Base-by-base conservation (phyloP, 2,113 vertebrate species). In the Dunckerocampus dactyliophorus region DNA sequence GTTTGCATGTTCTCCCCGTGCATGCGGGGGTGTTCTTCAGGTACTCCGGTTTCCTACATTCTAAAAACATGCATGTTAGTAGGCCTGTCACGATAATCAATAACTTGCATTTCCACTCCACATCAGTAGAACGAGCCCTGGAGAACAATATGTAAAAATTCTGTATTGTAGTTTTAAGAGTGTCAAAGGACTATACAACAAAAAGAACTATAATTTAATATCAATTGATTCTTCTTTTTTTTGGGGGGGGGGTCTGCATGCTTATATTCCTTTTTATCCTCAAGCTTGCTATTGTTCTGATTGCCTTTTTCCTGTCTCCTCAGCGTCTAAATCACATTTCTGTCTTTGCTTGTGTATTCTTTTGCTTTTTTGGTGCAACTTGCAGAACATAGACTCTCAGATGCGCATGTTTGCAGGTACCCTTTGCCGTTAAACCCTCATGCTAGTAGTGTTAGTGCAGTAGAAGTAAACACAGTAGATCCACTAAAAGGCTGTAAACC, bases 341-440 rank as follows among this genome's bases (percentile, higher is more conserved):
- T 74, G 68, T 75, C 48, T 77, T 46, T 77, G 58, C 71, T 37
- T 73, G 34, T 80, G 31, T 65, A 62, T 69, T 59, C 65, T 48
- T 77, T 52, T 79, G 22, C 46, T 67, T 5, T 80, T 87, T 67
- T 88, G 78, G 39, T 14, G 31, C 31, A 34, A 85, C 86, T 85
- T 84, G 45, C 89, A 91, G 90, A 91, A 91, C 75, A 77, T 89
- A 88, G 89, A 91, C 82, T 91, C 88, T 88, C 88, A 88, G 87
- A 88, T 84, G 57, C 83, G 88, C 47, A 84, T 90, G 47, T 89
- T 91, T 80, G 80, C 88, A 92, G 90, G 89, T 91, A 92, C 82
- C 75, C 72, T 87, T 70, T 71, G n/a, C 13, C 1, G 39, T 21
- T 21, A 14, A n/a, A 19, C 15, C n/a, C n/a, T 43, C 39, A 43